Evolutionary conservation across 2,888 invertebrate species (phyloP).

Genomic region (Augochlorella aurata): DNA sequence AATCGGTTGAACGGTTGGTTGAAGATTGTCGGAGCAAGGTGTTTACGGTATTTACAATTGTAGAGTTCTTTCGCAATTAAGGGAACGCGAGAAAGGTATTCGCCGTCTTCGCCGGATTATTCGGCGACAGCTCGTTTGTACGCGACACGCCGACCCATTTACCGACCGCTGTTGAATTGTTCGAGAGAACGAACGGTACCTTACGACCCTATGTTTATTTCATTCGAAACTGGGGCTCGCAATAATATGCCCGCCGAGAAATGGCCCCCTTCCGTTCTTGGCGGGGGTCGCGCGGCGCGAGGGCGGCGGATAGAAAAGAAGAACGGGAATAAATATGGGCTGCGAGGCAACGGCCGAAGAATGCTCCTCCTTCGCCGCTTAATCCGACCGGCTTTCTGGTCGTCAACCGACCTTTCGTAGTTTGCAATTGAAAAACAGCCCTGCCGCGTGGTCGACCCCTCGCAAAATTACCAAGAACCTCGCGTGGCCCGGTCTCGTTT

Average conservation of each 20-base stretch:
- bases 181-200: slow-evolving; percentile 9
- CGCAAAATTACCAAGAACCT: slow-evolving; percentile 7
- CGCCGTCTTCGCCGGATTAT: slow-evolving; percentile 1
- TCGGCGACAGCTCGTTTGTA: slow-evolving; percentile 5
- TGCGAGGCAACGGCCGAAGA: not conserved
- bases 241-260: slow-evolving; percentile 13
- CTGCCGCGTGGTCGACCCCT: not conserved
- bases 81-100: slow-evolving; percentile 3
- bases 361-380: slow-evolving; percentile 2
- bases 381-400: slow-evolving; percentile 14
- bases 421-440: slow-evolving; percentile 28
- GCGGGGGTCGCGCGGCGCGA: no score
- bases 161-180: slow-evolving; percentile 23
- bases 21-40: no score
- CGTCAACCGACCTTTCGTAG: slow-evolving; percentile 5
- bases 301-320: not conserved
- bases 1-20: no score
- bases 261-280: not conserved
- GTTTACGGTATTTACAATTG: not conserved
- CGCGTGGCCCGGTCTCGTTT: slow-evolving; percentile 23
- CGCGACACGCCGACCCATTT: slow-evolving; percentile 28
- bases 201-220: slow-evolving; percentile 42
- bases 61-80: slow-evolving; percentile 6
- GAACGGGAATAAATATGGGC: slow-evolving; percentile 12
- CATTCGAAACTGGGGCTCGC: slow-evolving; percentile 31